Evolutionary conservation across 2,888 invertebrate species (phyloP), one percentile per base, ranked within the genome.

Genomic region (Tricholauxania praeusta): DNA sequence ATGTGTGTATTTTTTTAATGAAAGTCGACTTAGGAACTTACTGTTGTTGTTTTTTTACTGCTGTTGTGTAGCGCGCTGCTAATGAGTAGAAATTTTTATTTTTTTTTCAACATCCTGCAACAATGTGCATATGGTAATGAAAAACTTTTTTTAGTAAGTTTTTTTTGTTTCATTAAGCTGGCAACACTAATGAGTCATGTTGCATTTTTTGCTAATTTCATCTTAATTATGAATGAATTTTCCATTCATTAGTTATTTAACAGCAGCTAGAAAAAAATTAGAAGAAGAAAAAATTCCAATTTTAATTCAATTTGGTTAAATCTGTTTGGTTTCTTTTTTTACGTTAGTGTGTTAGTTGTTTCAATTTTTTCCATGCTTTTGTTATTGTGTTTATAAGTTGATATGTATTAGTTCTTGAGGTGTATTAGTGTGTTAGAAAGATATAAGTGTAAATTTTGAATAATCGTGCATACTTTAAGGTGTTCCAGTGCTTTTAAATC

Each of bases 341-440:
- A 39, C 62, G 64, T 64, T n/a, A 5, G 28, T 14, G 51, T 64
- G 39, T 39, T 39, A 39, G 39, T 39, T 39, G 39, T 39, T 39
- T 7, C 10, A 39, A 39, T 39, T 39, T 39, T 39, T 39, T 67
- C 12, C 28, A 22, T 39, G 14, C 49, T 47, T 53, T n/a, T 60
- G 22, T 69, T 66, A 65, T 59, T 28, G 39, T 73, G 64, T 69
- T 52, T 72, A 19, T 71, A 22, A 22, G 22, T 22, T 22, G 22
- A 28, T 28, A 28, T 28, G 28, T 28, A 28, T 28, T 28, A 28
- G 28, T 52, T 53, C 28, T 66, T 71, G 60, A 10, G 7, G 39
- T 39, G 6, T 39, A 8, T 10, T 2, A 39, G 28, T 2, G 10
- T 10, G 39, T 10, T 39, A 10, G 39, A 7, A 39, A 39, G 8